Evolutionary conservation across 2,888 invertebrate species (phyloP).

Genomic region (Carterocephalus palaemon): DNA sequence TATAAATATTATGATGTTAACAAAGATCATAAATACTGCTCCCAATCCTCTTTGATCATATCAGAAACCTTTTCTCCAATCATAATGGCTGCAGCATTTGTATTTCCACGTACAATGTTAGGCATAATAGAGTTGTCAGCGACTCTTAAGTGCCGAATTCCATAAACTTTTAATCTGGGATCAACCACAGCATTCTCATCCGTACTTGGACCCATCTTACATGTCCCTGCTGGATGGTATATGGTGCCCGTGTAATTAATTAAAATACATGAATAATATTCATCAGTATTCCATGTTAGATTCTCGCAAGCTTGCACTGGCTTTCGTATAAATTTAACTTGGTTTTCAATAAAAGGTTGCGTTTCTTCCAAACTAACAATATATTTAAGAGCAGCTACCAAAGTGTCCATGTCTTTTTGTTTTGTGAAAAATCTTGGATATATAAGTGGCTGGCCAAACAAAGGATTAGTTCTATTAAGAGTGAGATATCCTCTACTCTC

Average conservation of each 20-base stretch:
- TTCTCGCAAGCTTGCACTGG: conserved; percentile 78
- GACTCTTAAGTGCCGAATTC: conserved; percentile 78
- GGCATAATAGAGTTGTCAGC: conserved; percentile 92
- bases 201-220: conserved; percentile 57
- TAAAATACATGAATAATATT: conserved; percentile 83
- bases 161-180: conserved; percentile 54
- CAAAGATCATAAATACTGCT: background rate
- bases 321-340: conserved; percentile 72
- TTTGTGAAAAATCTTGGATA: conserved; percentile 83
- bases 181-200: conserved; percentile 64
- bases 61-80: conserved; percentile 82
- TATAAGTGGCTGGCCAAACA: conserved; percentile 84
- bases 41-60: conserved; percentile 62
- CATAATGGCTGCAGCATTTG: conserved; percentile 90
- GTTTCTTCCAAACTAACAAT: conserved; percentile 77
- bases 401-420: conserved; percentile 78
- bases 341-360: conserved; percentile 72
- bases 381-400: conserved; percentile 80
- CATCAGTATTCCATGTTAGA: conserved; percentile 76
- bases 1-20: no score
- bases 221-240: conserved; percentile 67
- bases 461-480: conserved; percentile 83
- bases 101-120: conserved; percentile 86
- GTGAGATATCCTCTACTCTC: conserved; percentile 80
- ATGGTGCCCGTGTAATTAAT: conserved; percentile 79